A percentile compares a stretch with the other conserved stretches of the same genome.
These are phyloP conservation scores for Betta splendens DNA, from an alignment of 2,797 vertebrate species.

Conservation along the genomic window DNA sequence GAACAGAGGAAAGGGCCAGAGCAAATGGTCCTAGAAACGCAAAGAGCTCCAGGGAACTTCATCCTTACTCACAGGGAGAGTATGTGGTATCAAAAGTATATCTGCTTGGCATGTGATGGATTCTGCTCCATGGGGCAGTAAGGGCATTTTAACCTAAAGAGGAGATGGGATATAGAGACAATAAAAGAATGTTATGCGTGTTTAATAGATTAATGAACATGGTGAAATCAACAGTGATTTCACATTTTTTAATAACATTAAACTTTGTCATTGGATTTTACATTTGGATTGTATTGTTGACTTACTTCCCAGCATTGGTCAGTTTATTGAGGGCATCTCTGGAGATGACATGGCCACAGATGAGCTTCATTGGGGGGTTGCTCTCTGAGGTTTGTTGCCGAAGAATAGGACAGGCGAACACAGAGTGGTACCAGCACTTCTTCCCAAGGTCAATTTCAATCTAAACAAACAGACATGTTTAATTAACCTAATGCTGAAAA, in stretches of 20 bases:
- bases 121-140: slow-evolving; percentile 95
- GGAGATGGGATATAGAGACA: background rate
- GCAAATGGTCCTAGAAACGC: slow-evolving; percentile 69
- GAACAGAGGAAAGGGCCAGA: slow-evolving; percentile 59
- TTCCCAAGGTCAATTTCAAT: slow-evolving; percentile 93
- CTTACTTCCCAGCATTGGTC: slow-evolving; percentile 91
- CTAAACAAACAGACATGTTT: slow-evolving; percentile 58
- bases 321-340: slow-evolving; percentile 94
- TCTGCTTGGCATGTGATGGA: slow-evolving; percentile 91
- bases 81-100: slow-evolving; percentile 87
- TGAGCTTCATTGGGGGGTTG: slow-evolving; percentile 94
- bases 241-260: too few relatives aligned
- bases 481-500: background rate
- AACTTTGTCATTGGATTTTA: too few relatives aligned
- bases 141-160: slow-evolving; percentile 89
- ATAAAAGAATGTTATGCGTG: background rate
- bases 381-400: slow-evolving; percentile 92
- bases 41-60: slow-evolving; percentile 70
- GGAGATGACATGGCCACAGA: slow-evolving; percentile 92
- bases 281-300: background rate
- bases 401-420: slow-evolving; percentile 94
- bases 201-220: background rate
- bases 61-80: slow-evolving; percentile 57
- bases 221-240: too few relatives aligned
- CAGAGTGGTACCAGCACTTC: slow-evolving; percentile 95